A percentile compares a stretch with the other conserved stretches of the same genome.
phyloP scores from a whole-genome alignment of 2,113 vertebrate species.

The Phocoena phocoena region DNA sequence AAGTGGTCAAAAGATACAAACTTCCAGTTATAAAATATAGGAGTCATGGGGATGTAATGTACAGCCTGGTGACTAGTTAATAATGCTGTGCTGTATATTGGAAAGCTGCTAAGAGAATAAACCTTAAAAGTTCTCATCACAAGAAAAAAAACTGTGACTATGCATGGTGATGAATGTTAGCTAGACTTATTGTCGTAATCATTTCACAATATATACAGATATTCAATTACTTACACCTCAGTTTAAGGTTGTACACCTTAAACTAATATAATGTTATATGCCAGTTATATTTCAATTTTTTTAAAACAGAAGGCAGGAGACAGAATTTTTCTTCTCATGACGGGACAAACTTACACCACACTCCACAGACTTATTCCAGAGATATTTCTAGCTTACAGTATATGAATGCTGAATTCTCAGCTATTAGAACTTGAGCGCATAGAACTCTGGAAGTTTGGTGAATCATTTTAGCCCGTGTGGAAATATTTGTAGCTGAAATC shows the following conservation, averaged over 20 bases:
- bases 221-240: background rate
- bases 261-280: background rate
- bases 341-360: background rate
- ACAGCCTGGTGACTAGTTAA: background rate
- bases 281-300: background rate
- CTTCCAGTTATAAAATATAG: background rate
- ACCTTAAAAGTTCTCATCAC: background rate
- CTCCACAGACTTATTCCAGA: background rate
- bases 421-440: background rate
- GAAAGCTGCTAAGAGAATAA: slow-evolving; percentile 60
- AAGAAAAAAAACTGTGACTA: background rate
- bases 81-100: background rate
- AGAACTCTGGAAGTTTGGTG: background rate
- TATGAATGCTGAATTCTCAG: background rate
- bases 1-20: background rate
- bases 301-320: background rate
- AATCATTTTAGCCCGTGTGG: background rate
- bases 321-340: background rate
- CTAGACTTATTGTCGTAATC: background rate
- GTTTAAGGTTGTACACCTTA: background rate
- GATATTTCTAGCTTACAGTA: too few relatives aligned
- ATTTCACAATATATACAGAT: background rate
- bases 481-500: background rate
- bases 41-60: background rate
- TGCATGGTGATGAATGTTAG: background rate